Evolutionary conservation across 2,113 vertebrate genomes (phyloP), one percentile per base, ranked within the genome.

Genomic region (Ochotona princeps): DNA sequence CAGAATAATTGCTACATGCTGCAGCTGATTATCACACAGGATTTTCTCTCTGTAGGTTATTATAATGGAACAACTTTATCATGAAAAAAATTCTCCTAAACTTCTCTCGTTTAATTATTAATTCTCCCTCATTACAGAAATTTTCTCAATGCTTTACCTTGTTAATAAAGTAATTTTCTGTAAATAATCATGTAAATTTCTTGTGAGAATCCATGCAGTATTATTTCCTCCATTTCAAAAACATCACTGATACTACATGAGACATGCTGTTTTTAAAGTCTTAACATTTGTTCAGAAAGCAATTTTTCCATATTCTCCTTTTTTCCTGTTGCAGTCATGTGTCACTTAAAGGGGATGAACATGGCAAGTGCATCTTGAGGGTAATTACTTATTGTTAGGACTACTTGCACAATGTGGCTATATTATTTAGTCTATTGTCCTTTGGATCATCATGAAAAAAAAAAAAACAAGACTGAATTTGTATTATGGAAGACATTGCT

Each of bases 81-180:
- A 17, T 26, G 57, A 81, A 32, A 51, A 44, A 80, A 54, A 28
- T 54, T 57, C 60, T 67, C 3, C 23, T 87, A 23, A 82, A 70
- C 13, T 66, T 15, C 54, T 15, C 54, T 57, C 18, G 13, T 80
- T 87, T 87, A 13, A 2, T 25, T 11, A 73, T 61, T 78, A 18
- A 67, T 92, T 60, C n/a, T 89, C 73, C 11, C 8, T 25, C 9
- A 63, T 79, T 83, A n/a, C 20, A 38, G 3, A 93, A 80, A 70
- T 75, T 49, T 26, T 90, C 15, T 17, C 63, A 57, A 65, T n/a
- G 35, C 49, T 1, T 17, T 0, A 65, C 49, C 49, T 72, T 87
- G 0, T 18, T 28, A 90, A 69, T 67, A 63, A 54, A 38, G 35
- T 30, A 66, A 15, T 10, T 84, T 8, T 54, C 28, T 11, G 54